phyloP scores from a whole-genome alignment of 64 coral and sea anemone species.

The Porites australiensis region DNA sequence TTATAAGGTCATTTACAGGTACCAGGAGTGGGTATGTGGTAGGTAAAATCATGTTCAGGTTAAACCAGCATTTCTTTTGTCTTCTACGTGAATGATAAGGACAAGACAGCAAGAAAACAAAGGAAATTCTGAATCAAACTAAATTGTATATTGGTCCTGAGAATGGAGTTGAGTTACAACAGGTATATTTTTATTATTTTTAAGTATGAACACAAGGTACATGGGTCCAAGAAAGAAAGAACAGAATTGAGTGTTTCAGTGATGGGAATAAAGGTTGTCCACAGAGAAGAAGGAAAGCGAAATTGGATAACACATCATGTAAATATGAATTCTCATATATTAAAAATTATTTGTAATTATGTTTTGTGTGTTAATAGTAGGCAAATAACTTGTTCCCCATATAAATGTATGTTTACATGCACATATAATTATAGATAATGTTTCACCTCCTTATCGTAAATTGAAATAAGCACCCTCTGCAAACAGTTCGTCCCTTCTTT shows the following conservation, averaged over 20 bases:
- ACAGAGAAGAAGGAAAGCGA: slow-evolving; percentile 22
- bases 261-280: slow-evolving; percentile 56
- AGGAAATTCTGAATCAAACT: neutral
- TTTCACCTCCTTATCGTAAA: neutral
- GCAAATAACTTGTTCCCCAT: too few relatives aligned
- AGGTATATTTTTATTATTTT: slow-evolving; percentile 1
- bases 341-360: too few relatives aligned
- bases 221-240: slow-evolving; percentile 60
- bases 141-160: neutral
- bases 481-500: too few relatives aligned
- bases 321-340: neutral
- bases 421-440: neutral
- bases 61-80: too few relatives aligned
- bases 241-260: slow-evolving; percentile 36
- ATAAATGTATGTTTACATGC: neutral
- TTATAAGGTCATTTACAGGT: too few relatives aligned
- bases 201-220: slow-evolving; percentile 68
- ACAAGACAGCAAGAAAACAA: too few relatives aligned
- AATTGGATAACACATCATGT: slow-evolving; percentile 41
- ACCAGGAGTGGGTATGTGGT: too few relatives aligned
- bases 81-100: too few relatives aligned
- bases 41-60: too few relatives aligned
- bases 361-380: too few relatives aligned
- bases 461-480: too few relatives aligned
- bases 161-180: neutral